A percentile compares a stretch with the other conserved stretches of the same genome.
Conservation (phyloP, 2,113 vertebrate species). For the Bambusicola thoracicus region DNA sequence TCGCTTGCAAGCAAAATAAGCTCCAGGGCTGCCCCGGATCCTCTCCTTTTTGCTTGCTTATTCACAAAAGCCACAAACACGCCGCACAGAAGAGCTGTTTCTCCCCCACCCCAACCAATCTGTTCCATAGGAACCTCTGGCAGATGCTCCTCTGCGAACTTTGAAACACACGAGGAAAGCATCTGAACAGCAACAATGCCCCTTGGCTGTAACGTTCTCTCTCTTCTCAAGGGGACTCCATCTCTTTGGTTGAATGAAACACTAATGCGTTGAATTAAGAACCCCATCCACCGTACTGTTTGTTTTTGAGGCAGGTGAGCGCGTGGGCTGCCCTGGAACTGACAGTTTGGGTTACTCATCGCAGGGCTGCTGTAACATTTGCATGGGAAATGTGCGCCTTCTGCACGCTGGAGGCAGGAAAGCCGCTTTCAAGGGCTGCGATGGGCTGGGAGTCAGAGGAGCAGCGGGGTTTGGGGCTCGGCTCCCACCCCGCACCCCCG, state of each 20-base stretch:
- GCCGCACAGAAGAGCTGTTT: constrained; percentile 55
- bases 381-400: not conserved
- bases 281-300: not conserved
- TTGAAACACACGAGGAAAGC: constrained; percentile 42
- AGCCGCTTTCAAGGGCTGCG: not conserved
- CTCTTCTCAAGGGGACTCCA: constrained; percentile 21
- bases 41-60: constrained; percentile 30
- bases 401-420: rapidly evolving
- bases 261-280: not conserved
- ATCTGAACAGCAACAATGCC: not conserved
- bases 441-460: not conserved
- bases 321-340: not conserved
- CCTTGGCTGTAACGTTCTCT: constrained; percentile 50
- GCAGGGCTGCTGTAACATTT: not conserved
- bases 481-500: not conserved
- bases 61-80: constrained; percentile 53
- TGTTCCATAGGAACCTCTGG: constrained; percentile 59
- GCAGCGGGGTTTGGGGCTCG: rapidly evolving
- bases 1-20: not conserved
- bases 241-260: constrained; percentile 41
- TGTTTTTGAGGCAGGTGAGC: not conserved
- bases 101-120: constrained; percentile 55
- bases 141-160: constrained; percentile 39
- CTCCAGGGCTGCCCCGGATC: not conserved
- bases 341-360: not conserved